These are phyloP conservation scores for Tiaroga cobitis DNA, from an alignment of 2,797 vertebrate species.

Conservation along the genomic window DNA sequence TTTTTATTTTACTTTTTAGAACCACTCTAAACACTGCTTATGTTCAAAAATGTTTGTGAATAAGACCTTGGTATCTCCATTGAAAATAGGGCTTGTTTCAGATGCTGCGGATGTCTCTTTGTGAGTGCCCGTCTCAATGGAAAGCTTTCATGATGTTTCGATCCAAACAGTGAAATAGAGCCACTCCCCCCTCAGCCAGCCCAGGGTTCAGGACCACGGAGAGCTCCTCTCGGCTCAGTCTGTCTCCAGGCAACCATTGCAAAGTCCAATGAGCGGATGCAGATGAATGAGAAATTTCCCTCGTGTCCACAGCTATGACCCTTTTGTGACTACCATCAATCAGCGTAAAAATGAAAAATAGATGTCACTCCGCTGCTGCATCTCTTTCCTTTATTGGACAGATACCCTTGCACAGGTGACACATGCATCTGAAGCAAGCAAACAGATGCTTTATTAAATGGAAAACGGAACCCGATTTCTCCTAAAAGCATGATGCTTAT, in stretches of 20 bases:
- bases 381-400: conserved; percentile 20
- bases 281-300: conserved; percentile 48
- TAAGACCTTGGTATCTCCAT: conserved; percentile 41
- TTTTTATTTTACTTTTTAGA: neutral
- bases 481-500: neutral
- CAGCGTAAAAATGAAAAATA: neutral
- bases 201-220: conserved; percentile 58
- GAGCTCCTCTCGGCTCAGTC: conserved; percentile 40
- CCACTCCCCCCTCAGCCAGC: conserved; percentile 39
- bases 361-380: neutral
- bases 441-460: conserved; percentile 39
- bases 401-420: conserved; percentile 35
- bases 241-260: conserved; percentile 60
- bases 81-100: conserved; percentile 44
- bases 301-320: conserved; percentile 17
- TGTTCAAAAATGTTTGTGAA: neutral
- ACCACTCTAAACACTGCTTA: neutral
- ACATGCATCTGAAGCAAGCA: conserved; percentile 33
- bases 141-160: conserved; percentile 48
- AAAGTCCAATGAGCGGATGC: conserved; percentile 45
- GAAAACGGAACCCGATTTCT: neutral
- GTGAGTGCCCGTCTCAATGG: conserved; percentile 48
- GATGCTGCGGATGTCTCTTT: conserved; percentile 33
- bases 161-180: conserved; percentile 46
- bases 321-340: conserved; percentile 8